Percentiles rank a stretch among this genome's conserved stretches.
Conservation (phyloP, 2,113 vertebrate genomes). For the Hystrix cristata region DNA sequence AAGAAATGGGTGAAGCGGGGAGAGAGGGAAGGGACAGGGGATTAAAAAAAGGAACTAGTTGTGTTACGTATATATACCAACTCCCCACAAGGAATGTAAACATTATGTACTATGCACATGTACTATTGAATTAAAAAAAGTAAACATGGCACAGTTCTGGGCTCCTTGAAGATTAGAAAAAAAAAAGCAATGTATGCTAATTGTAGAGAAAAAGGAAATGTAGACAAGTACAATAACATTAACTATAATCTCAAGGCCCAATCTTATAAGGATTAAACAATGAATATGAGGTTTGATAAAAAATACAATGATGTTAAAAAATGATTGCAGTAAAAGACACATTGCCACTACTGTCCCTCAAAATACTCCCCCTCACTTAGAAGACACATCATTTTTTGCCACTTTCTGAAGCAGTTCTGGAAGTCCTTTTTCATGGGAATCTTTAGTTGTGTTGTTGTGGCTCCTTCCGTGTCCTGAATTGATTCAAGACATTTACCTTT, state of each 20-base stretch:
- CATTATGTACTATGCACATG: background rate
- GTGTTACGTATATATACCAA: background rate
- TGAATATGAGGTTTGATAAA: background rate
- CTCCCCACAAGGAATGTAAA: background rate
- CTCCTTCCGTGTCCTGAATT: background rate
- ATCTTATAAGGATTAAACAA: slow-evolving; percentile 39
- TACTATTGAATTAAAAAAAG: background rate
- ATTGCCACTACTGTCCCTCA: background rate
- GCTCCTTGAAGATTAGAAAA: background rate
- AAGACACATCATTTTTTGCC: background rate
- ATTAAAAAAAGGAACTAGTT: too few species aligned
- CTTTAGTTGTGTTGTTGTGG: background rate
- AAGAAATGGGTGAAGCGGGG: background rate
- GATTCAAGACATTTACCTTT: background rate
- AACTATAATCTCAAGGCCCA: background rate
- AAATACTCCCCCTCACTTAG: background rate
- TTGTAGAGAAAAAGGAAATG: slow-evolving; percentile 35
- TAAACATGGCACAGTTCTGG: background rate
- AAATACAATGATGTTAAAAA: background rate
- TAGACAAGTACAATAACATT: background rate
- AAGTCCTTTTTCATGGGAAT: background rate
- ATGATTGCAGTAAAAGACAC: background rate
- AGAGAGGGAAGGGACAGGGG: background rate
- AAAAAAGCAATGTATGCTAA: background rate
- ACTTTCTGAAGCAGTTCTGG: background rate